Evolutionary conservation across 2,113 vertebrate species (phyloP), one percentile per base, ranked within the genome.

Genomic region (Clarias macrocephalus): DNA sequence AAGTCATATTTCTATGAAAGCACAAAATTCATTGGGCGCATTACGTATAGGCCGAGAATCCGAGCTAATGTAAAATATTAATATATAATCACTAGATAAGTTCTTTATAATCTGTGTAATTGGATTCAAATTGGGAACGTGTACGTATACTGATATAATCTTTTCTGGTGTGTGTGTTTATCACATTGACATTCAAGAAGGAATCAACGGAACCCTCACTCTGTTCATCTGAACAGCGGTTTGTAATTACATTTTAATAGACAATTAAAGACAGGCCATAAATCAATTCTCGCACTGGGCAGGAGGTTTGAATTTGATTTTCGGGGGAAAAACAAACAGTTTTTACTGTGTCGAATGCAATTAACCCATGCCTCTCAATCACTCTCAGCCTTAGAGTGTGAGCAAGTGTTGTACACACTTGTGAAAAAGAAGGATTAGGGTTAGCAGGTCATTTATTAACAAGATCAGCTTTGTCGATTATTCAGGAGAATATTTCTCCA

Each of bases 201-300:
- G 79, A 89, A 87, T 90, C 82, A 86, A 56, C 66, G 70, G 73
- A 88, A 81, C 88, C 10, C 54, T 92, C 81, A 65, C 86, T 82
- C 21, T 33, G 84, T 91, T 91, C 86, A 37, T 94, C 92, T 91
- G 88, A 87, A 92, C 93, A 94, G 91, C 94, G 94, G 93, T 92
- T 94, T 93, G 90, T 95, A 95, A 96, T 95, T 95, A 93, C 93
- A 87, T 95, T 96, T 95, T 95, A 95, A 96, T 95, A 92, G 94
- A 94, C 94, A 94, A 95, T 95, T 96, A 95, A 93, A 95, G 91
- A 90, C 70, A 88, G 89, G 88, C 92, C 93, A 95, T 95, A 94
- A 94, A 95, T 95, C 95, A 95, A 88, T 91, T 90, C 89, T 90
- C 89, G 88, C 83, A 82, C 30, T 88, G 92, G 93, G 93, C 93